Evolutionary conservation across 1,140 invertebrate genomes (phyloP), one percentile per base, ranked within the genome.

Genomic region (Holotrichia oblita): DNA sequence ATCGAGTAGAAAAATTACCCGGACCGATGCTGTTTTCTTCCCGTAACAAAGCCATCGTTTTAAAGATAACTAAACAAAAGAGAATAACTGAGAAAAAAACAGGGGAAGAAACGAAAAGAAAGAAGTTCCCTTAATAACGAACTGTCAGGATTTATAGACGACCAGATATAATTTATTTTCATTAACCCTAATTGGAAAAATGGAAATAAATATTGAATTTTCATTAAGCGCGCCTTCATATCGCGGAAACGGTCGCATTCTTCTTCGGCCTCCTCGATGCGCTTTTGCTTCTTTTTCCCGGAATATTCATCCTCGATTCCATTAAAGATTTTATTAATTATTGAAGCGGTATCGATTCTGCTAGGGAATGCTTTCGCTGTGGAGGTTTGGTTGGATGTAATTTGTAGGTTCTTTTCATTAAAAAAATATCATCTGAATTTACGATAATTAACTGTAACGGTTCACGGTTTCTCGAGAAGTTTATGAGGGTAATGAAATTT

Each of bases 191-290:
- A 76, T 76, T 76, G 75, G 44, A 55, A 76, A 76, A 76, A 76
- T 76, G 75, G 75, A 76, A 76, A 76, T 76, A 76, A 76, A 76
- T 76, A 76, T 76, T 76, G 75, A 76, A 76, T 76, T 76, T 76
- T 76, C 75, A 76, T 76, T 76, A 76, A 44, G 44, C 17, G 17
- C 44, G 44, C n/a, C 40, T 76, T 27, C 24, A 44, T 17, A 34
- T 76, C 75, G 75, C 42, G 75, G 41, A 76, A 55, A 34, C 14
- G 44, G 17, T n/a, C 40, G 73, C 73, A 42, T 41, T 44, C 73
- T 42, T 74, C 41, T 44, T 74, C 20, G 9, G 17, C 40, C 73
- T 74, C 40, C 20, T 20, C 73, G 41, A 24, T 55, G 17, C 12
- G 48, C 17, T 55, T 55, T 55, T 55, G 48, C 48, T 17, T 55